These are phyloP conservation scores for Siniperca obscura DNA, from an alignment of 2,797 vertebrate species.

Conservation along the genomic window DNA sequence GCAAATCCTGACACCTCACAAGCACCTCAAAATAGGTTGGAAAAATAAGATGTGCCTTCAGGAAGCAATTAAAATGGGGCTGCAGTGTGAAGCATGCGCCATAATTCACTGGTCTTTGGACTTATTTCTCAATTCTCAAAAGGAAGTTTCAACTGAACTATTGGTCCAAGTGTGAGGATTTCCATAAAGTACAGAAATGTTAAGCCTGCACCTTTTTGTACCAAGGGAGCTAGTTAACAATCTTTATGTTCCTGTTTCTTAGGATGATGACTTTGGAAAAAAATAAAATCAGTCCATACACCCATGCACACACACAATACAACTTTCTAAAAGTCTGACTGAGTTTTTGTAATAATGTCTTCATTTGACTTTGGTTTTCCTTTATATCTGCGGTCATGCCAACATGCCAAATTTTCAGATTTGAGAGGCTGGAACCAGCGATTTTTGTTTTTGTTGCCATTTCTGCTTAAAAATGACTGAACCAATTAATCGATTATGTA, in stretches of 20 bases:
- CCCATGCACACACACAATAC: neutral
- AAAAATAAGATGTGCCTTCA: constrained; percentile 9
- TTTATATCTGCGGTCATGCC: no score
- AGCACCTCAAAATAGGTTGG: neutral
- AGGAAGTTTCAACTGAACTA: neutral
- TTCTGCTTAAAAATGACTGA: no score
- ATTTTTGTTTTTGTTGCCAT: no score
- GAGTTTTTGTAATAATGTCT: neutral
- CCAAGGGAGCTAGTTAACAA: neutral
- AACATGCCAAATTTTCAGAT: no score
- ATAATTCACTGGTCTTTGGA: neutral
- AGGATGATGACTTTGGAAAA: neutral
- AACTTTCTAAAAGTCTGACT: neutral
- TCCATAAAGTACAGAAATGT: constrained; percentile 14
- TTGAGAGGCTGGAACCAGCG: no score
- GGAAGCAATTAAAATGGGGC: constrained; percentile 35
- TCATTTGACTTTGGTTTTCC: no score
- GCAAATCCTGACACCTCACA: constrained; percentile 9
- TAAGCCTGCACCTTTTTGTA: neutral
- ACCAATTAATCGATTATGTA: no score
- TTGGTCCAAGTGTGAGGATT: constrained; percentile 19
- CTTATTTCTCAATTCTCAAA: constrained; percentile 14
- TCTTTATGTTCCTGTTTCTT: neutral
- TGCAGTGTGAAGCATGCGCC: neutral
- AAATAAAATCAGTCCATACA: neutral